Percentiles rank a stretch among this genome's conserved stretches.
Evolutionary conservation across 1,140 invertebrate genomes (phyloP).

Genomic region (Apis cerana): DNA sequence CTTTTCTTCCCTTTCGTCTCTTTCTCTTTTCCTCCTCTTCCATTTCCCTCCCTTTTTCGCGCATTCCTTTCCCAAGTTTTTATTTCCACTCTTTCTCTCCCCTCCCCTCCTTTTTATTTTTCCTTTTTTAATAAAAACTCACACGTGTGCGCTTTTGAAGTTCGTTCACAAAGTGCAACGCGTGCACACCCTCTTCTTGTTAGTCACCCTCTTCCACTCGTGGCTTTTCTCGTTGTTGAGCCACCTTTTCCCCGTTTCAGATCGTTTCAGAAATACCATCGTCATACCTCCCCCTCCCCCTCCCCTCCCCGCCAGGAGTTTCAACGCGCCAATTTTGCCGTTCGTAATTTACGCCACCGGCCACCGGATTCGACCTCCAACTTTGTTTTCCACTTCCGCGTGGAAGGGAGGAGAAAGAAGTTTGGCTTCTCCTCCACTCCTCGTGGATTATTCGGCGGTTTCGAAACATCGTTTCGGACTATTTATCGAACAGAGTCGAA

Average conservation of each 20-base stretch:
- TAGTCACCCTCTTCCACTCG: background rate
- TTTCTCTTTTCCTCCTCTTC: background rate
- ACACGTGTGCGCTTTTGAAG: conserved; percentile 29
- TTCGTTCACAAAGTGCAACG: conserved; percentile 28
- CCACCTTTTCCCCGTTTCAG: background rate
- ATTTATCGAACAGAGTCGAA: conserved; percentile 1
- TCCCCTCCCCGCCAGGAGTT: background rate
- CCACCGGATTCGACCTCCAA: background rate
- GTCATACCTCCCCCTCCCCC: background rate
- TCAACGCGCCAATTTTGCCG: background rate
- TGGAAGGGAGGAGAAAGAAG: too few relatives aligned
- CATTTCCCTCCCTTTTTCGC: background rate
- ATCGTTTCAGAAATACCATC: conserved; percentile 17
- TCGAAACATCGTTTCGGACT: background rate
- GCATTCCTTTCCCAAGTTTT: background rate
- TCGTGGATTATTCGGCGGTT: background rate
- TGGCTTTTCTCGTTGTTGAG: too few relatives aligned
- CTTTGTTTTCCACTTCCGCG: background rate
- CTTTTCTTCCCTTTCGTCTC: background rate
- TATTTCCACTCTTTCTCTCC: too few relatives aligned
- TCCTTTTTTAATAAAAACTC: conserved; percentile 10
- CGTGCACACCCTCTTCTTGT: background rate
- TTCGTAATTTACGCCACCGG: conserved; percentile 7
- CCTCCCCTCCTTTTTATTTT: background rate
- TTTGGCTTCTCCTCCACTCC: background rate